Evolutionary conservation across 1,140 invertebrate genomes (phyloP).

Genomic region (Saxidomus purpurata): DNA sequence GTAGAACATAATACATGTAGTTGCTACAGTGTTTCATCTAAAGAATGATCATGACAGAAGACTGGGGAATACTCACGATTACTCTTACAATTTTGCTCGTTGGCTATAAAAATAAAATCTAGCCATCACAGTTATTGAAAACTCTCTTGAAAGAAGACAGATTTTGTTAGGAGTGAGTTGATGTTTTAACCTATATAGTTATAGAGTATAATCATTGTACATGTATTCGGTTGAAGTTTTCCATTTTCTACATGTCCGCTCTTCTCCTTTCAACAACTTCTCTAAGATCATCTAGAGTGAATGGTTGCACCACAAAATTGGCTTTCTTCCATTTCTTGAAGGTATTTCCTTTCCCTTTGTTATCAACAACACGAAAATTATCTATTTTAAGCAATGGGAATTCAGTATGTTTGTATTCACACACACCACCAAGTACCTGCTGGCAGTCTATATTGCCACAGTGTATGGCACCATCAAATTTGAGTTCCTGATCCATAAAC

Average conservation of each 20-base stretch:
- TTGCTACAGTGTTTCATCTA: too few species aligned
- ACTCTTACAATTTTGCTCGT: too few species aligned
- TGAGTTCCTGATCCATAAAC: constrained; percentile 48
- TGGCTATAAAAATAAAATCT: too few species aligned
- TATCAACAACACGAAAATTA: constrained; percentile 70
- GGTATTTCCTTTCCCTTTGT: constrained; percentile 40
- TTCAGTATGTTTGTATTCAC: constrained; percentile 59
- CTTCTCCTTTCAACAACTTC: constrained; percentile 14
- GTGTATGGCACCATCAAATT: constrained; percentile 64
- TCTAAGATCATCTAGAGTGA: constrained; percentile 60
- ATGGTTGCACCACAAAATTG: constrained; percentile 48
- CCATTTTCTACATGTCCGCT: background rate
- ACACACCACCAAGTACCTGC: constrained; percentile 73
- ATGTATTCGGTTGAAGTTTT: too few species aligned
- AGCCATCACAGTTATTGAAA: too few species aligned
- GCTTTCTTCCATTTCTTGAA: constrained; percentile 72
- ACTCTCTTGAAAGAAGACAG: too few species aligned
- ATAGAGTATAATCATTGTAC: too few species aligned
- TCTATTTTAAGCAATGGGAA: constrained; percentile 75
- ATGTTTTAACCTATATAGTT: too few species aligned
- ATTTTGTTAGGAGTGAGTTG: too few species aligned
- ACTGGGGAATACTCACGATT: too few species aligned
- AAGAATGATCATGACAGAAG: too few species aligned
- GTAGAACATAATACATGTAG: too few species aligned
- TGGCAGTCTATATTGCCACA: constrained; percentile 67